A percentile compares a stretch with the other conserved stretches of the same genome.
phyloP scores from a whole-genome alignment of 1,140 invertebrate genomes.

The Drosophila asahinai region DNA sequence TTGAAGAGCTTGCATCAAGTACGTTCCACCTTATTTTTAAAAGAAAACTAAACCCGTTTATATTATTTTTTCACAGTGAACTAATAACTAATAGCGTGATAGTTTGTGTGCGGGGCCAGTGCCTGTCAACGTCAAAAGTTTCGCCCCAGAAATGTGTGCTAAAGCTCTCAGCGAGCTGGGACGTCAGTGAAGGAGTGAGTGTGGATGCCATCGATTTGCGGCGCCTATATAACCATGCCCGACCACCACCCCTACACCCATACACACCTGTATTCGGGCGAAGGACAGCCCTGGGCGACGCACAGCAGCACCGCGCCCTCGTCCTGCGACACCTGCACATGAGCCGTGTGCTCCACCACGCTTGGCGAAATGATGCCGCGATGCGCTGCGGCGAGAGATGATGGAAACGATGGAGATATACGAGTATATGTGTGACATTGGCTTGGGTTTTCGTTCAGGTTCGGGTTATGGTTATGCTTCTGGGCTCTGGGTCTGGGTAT shows the following conservation, averaged over 20 bases:
- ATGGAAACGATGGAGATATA: conserved; percentile 49
- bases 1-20: too few species aligned
- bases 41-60: neutral
- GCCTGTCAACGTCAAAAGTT: conserved; percentile 79
- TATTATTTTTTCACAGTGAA: conserved; percentile 23
- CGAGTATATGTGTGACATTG: conserved; percentile 47
- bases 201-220: conserved; percentile 62
- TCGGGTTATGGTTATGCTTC: conserved; percentile 9
- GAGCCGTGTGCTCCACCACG: conserved; percentile 89
- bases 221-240: conserved; percentile 18
- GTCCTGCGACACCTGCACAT: conserved; percentile 90
- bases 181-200: conserved; percentile 24
- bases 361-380: conserved; percentile 89
- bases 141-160: conserved; percentile 62
- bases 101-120: conserved; percentile 16
- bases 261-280: conserved; percentile 90
- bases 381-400: conserved; percentile 86
- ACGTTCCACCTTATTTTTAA: neutral
- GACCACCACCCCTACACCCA: conserved; percentile 1
- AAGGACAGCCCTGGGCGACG: conserved; percentile 90
- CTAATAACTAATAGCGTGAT: conserved; percentile 45
- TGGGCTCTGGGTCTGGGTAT: conserved; percentile 20
- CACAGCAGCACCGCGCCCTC: conserved; percentile 91
- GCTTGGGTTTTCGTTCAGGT: conserved; percentile 33
- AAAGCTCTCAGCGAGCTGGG: conserved; percentile 38